Conservation (phyloP, 1,140 invertebrate species). For the Ditylenchus dipsaci region DNA sequence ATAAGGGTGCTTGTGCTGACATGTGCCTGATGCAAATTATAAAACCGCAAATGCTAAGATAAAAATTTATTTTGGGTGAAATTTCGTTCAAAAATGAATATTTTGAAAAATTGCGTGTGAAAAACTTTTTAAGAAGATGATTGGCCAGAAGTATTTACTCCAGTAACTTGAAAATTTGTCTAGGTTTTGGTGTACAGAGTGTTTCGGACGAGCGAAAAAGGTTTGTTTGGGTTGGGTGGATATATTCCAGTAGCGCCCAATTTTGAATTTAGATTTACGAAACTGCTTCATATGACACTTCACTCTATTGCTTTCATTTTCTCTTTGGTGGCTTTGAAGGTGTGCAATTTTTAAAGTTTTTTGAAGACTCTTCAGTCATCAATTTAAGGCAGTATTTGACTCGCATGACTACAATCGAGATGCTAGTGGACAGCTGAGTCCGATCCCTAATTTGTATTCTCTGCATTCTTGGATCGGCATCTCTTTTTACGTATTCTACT, state of each 20-base stretch:
- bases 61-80: too few species aligned
- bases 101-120: too few species aligned
- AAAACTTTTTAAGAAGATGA: too few species aligned
- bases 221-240: constrained; percentile 16
- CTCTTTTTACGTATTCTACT: constrained; percentile 71
- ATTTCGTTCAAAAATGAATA: too few species aligned
- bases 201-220: constrained; percentile 71
- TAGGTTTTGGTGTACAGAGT: constrained; percentile 73
- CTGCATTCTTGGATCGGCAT: constrained; percentile 83
- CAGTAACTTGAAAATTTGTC: constrained; percentile 57
- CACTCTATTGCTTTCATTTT: constrained; percentile 70
- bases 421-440: constrained; percentile 51
- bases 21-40: too few species aligned
- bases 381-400: constrained; percentile 73
- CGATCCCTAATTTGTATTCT: constrained; percentile 74
- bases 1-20: too few species aligned
- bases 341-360: background rate
- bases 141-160: too few species aligned
- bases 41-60: too few species aligned
- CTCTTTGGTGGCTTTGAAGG: constrained; percentile 66
- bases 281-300: constrained; percentile 71
- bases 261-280: constrained; percentile 63
- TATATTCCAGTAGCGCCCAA: background rate
- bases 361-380: too few species aligned
- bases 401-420: constrained; percentile 68